Evolutionary conservation across 2,888 invertebrate genomes (phyloP), one percentile per base, ranked within the genome.

Genomic region (Machimus rusticus): DNA sequence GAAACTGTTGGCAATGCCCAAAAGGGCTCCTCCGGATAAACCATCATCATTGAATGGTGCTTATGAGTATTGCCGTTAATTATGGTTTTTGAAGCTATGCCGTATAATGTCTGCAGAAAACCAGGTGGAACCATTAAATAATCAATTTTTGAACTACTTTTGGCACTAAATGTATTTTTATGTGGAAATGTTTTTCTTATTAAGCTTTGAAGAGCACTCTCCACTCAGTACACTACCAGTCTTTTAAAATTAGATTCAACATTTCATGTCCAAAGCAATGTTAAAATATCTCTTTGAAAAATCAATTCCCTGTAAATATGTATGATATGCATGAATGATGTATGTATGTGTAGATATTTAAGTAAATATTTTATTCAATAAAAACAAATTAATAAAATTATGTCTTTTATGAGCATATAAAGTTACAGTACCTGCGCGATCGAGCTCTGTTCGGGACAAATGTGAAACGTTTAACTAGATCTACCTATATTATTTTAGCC

Each of bases 21-120:
- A 90, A 92, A 92, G 89, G 93, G 92, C 91, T 93, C 93, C 89
- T 92, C 93, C 37, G 92, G 92, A 90, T 92, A 93, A 86, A 93
- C 92, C 92, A 93, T 93, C 91, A 91, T 92, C 90, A 89, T 91
- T 89, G 87, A 88, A 51, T 82, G 81, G 23, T 85, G 86, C 87
- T 88, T 28, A 28, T 66, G 19, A 2, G 66, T 66, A 28, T 66
- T 88, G 76, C 57, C 87, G 66, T 87, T 88, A 86, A 88, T 88
- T 88, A 87, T 88, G 86, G 78, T 31, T 37, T n/a, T 78, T 8
- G 34, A 39, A 12, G 19, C 16, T 76, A 39, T 23, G 12, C 31
- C 19, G 74, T 23, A 46, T 16, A 46, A 46, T 51, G 51, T 51
- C 28, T 76, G 76, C 8, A 37, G 39, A 76, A 76, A 37, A 76